Base-by-base conservation (phyloP, 2,888 invertebrate species). In the Rotaria macrura region DNA sequence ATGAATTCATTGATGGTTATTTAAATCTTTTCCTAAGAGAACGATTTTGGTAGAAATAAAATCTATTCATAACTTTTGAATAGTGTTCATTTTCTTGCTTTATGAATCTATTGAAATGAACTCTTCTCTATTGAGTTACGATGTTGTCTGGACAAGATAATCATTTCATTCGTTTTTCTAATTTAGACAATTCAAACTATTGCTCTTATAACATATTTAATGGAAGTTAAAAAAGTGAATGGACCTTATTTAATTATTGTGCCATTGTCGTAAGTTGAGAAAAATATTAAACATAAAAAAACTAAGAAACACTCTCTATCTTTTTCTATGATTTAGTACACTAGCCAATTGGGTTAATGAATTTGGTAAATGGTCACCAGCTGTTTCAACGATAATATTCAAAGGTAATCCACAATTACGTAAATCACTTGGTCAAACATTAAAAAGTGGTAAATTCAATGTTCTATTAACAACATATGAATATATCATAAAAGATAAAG, bases 321-420 rank as follows among this genome's bases (percentile, higher is more conserved):
- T 43, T 43, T 5, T 99, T 90, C 98, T 99, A 20, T 99, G 99
- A 0, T 93, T 99, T 86, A 91, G 91, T 87, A 99, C 99, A 0
- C 91, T 99, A 86, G 98, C 98, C 0, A 99, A 99, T 93, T 99
- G 99, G 99, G 94, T 96, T 88, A 92, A 98, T 88, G 99, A 99
- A 92, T 98, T 99, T 91, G 97, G 97, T 91, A 97, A 97, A 91
- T 99, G 99, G 99, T 96, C 97, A 2, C 99, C 99, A 3, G 94
- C 95, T 10, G 91, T 98, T 6, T 92, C 93, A 40, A 95, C 96
- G 87, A 89, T 92, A 57, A 89, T 91, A 14, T 92, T 92, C 89
- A 92, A 92, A 88, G 98, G 99, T 57, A 96, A 96, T 47, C 98
- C 98, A n/a, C 94, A 93, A 87, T 88, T 88, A 23, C 87, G 91